A percentile compares a stretch with the other conserved stretches of the same genome.
Evolutionary conservation across 2,888 invertebrate genomes (phyloP).

Genomic region (Eupithecia inturbata): DNA sequence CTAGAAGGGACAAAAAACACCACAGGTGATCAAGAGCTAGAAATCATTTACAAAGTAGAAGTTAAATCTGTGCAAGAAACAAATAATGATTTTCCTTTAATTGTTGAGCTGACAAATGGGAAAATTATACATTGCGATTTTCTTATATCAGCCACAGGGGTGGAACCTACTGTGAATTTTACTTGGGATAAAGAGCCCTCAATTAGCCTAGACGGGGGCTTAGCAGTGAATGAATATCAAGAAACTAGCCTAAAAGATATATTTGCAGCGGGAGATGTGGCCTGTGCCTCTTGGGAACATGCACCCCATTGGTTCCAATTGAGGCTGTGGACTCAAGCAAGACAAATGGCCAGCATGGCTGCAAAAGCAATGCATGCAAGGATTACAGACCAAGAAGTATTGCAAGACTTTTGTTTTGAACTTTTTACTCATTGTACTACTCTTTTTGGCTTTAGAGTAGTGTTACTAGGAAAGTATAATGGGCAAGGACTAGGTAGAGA

Average conservation of each 20-base stretch:
- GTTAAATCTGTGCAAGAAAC: constrained; percentile 73
- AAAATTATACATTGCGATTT: constrained; percentile 92
- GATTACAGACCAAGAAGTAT: constrained; percentile 85
- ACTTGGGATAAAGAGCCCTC: constrained; percentile 79
- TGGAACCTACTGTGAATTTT: constrained; percentile 87
- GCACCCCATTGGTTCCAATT: constrained; percentile 96
- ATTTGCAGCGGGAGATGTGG: constrained; percentile 98
- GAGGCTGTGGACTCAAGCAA: constrained; percentile 98
- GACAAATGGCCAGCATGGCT: constrained; percentile 98
- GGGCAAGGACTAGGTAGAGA: constrained; percentile 92
- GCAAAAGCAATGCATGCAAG: constrained; percentile 93
- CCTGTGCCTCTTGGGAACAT: constrained; percentile 90
- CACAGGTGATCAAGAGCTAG: constrained; percentile 75
- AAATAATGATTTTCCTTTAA: constrained; percentile 86
- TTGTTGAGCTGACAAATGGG: constrained; percentile 89
- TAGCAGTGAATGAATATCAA: constrained; percentile 93
- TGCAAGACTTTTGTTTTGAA: constrained; percentile 98
- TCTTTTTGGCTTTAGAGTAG: constrained; percentile 96
- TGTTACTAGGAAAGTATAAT: constrained; percentile 96
- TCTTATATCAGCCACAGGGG: constrained; percentile 98
- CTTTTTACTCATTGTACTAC: constrained; percentile 98
- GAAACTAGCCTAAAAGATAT: constrained; percentile 90
- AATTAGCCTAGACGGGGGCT: constrained; percentile 89
- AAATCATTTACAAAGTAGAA: constrained; percentile 86
- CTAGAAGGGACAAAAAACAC: constrained; percentile 84